phyloP scores from a whole-genome alignment of 1,140 invertebrate genomes.

The Pseudomyrmex flavicornis region DNA sequence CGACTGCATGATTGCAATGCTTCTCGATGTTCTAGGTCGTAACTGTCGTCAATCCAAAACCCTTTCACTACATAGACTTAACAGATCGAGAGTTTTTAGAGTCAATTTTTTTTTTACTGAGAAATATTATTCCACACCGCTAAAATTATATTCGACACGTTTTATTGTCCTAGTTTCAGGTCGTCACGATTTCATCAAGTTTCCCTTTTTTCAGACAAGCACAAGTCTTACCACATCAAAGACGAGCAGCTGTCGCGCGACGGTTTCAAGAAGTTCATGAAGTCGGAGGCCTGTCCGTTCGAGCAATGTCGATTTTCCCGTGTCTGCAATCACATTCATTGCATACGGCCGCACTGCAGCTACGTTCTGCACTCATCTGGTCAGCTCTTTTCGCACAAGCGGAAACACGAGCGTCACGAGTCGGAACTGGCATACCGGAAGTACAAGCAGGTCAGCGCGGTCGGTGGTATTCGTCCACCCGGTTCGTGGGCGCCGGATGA shows the following conservation, averaged over 20 bases:
- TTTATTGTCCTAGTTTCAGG: background rate
- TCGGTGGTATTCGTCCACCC: slow-evolving; percentile 72
- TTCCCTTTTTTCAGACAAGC: slow-evolving; percentile 92
- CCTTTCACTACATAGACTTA: background rate
- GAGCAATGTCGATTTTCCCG: slow-evolving; percentile 96
- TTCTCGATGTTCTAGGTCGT: background rate
- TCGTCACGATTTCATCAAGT: background rate
- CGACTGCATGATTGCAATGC: background rate
- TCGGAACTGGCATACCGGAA: slow-evolving; percentile 93
- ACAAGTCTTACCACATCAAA: slow-evolving; percentile 99
- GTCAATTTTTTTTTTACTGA: background rate
- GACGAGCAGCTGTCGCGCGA: slow-evolving; percentile 97
- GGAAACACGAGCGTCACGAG: slow-evolving; percentile 97
- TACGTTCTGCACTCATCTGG: slow-evolving; percentile 98
- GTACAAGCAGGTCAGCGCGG: slow-evolving; percentile 88
- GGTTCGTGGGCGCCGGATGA: slow-evolving; percentile 76
- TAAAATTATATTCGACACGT: background rate
- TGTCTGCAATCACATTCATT: slow-evolving; percentile 99
- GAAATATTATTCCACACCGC: background rate
- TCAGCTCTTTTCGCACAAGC: slow-evolving; percentile 98
- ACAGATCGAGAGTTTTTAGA: background rate
- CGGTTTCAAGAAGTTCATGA: slow-evolving; percentile 99
- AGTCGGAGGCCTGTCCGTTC: slow-evolving; percentile 97
- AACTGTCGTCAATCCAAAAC: slow-evolving; percentile 6
- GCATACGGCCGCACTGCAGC: slow-evolving; percentile 97